Conservation (phyloP, 2,797 vertebrate genomes). For the Coluber constrictor region DNA sequence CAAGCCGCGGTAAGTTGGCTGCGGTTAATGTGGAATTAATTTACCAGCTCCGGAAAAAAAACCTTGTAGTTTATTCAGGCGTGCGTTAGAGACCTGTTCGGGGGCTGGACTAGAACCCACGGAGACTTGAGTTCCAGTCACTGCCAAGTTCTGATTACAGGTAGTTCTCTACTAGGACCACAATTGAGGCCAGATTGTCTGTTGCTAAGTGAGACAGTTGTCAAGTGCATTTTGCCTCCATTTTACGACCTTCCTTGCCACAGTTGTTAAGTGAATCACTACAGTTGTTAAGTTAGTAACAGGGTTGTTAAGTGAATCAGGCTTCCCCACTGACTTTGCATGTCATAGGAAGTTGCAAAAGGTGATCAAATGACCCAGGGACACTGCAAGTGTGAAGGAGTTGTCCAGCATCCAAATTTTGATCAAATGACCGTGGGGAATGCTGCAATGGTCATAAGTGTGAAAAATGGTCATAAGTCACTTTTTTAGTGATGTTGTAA, state of each 20-base stretch:
- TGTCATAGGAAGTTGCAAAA: not conserved
- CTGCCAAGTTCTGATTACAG: not conserved
- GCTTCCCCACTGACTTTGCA: not conserved
- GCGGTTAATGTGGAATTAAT: not conserved
- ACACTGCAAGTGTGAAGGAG: not conserved
- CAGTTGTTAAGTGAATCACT: not conserved
- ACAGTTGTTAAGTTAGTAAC: too few species aligned
- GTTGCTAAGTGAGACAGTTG: not conserved
- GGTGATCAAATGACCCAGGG: not conserved
- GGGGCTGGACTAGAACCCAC: too few species aligned
- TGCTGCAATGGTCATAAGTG: not conserved
- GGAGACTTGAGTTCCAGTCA: not conserved
- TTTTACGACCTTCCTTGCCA: not conserved
- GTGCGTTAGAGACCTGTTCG: not conserved
- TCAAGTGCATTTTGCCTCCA: not conserved
- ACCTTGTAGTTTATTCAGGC: not conserved
- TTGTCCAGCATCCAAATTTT: not conserved
- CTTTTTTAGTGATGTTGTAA: not conserved
- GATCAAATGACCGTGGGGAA: not conserved
- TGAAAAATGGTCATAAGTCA: not conserved
- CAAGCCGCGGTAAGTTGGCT: conserved; percentile 83
- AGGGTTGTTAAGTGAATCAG: not conserved
- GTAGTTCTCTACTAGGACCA: not conserved
- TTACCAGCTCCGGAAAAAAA: not conserved
- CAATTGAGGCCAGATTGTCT: not conserved